Base-by-base conservation (phyloP, 2,797 vertebrate genomes). In the Peromyscus nudipes region DNA sequence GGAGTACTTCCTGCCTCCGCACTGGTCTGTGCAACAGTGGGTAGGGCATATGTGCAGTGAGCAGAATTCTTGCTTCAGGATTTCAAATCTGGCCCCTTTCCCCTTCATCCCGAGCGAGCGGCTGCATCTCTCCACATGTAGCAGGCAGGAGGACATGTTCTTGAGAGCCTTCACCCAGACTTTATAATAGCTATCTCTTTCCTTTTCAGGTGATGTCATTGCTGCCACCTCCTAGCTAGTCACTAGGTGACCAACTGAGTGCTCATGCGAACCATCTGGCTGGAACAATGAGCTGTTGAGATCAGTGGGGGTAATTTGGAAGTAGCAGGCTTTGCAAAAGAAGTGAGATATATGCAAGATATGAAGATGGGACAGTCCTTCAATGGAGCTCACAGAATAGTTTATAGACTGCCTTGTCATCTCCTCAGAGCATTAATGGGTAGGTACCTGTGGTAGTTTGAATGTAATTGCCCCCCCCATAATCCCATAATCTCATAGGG, bases 341-440 rank as follows among this genome's bases (percentile, higher is more conserved):
- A 84, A 92, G 17, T 23, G 9, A 92, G 93, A 93, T 86, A 94
- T 27, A 8, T 65, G 29, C 6, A 89, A 80, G 29, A n/a, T 34
- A 52, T 3, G 27, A 73, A 93, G 6, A 8, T 3, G 31, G 17
- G 55, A 40, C 3, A 4, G 40, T 67, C 43, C 65, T 88, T 90
- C 71, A 31, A 6, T 0, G 82, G 60, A 91, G 7, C 8, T 64
- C 37, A 34, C 34, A 92, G 57, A 80, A 60, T 52, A 52, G 88
- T 69, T 94, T 67, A 84, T 82, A 79, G 19, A 92, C 37, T 79
- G 4, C 29, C 23, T 91, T 88, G 21, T 19, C 87, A 55, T 43
- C 55, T 65, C 29, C 62, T 60, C 4, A 9, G 37, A 43, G 40
- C 9, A 16, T 83, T 83, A 94, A 57, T 65, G 69, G n/a, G 25